A percentile compares a stretch with the other conserved stretches of the same genome.
Conservation (phyloP, 2,113 vertebrate species). For the Dasypus novemcinctus region DNA sequence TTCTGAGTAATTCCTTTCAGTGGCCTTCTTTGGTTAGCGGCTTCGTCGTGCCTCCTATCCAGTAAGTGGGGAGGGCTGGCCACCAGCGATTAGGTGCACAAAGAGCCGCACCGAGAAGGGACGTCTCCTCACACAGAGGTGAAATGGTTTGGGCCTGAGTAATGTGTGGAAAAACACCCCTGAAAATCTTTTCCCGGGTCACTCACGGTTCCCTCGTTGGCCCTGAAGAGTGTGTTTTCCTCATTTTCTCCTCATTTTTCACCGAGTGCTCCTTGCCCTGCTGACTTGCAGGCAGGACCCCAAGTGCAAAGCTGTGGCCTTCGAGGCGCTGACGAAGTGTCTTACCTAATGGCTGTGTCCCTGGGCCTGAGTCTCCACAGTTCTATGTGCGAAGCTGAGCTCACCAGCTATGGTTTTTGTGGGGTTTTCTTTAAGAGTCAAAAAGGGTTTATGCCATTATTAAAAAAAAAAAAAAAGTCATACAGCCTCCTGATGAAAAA, state of each 20-base stretch:
- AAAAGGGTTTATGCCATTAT: background rate
- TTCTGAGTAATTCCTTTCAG: background rate
- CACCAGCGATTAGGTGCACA: fast-evolving
- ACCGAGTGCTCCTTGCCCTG: background rate
- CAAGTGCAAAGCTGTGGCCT: background rate
- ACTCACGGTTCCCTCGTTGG: background rate
- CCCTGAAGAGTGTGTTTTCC: background rate
- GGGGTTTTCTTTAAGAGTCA: background rate
- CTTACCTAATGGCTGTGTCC: background rate
- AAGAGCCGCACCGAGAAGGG: fast-evolving
- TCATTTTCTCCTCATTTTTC: background rate
- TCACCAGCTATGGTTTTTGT: background rate
- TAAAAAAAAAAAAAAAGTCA: slow-evolving; percentile 4
- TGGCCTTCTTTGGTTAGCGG: background rate
- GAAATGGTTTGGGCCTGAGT: background rate
- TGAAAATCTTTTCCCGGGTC: background rate
- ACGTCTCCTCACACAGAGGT: fast-evolving
- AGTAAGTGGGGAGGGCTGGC: fast-evolving
- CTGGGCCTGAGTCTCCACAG: background rate
- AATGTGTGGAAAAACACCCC: background rate
- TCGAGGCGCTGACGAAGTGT: background rate
- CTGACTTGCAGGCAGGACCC: background rate
- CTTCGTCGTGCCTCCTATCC: background rate
- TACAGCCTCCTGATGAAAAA: background rate
- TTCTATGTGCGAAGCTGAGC: background rate